These are phyloP conservation scores for Gobius niger DNA, from an alignment of 2,113 vertebrate genomes.

Conservation along the genomic window DNA sequence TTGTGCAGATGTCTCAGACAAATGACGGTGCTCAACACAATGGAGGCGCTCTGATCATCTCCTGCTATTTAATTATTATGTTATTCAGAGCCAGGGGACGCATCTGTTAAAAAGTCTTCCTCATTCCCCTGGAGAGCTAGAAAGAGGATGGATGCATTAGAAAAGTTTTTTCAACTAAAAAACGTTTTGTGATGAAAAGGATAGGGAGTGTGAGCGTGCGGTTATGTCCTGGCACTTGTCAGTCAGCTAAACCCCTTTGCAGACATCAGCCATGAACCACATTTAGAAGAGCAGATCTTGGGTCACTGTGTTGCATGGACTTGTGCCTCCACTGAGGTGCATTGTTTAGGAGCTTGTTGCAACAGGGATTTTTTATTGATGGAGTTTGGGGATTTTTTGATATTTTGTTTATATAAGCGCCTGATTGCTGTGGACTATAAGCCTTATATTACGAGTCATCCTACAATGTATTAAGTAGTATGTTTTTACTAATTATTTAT, in stretches of 20 bases:
- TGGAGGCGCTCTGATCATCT: slow-evolving; percentile 54
- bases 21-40: slow-evolving; percentile 41
- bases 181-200: slow-evolving; percentile 35
- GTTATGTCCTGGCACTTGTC: slow-evolving; percentile 54
- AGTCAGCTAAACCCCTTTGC: slow-evolving; percentile 61
- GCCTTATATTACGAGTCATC: slow-evolving; percentile 26
- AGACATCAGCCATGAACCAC: slow-evolving; percentile 30
- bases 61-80: slow-evolving; percentile 72
- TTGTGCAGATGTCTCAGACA: slow-evolving; percentile 38
- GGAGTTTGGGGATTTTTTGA: neutral
- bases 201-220: neutral
- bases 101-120: slow-evolving; percentile 63
- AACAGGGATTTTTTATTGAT: too few species aligned
- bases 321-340: too few species aligned
- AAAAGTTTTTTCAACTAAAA: slow-evolving; percentile 42
- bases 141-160: slow-evolving; percentile 54
- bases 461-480: slow-evolving; percentile 37
- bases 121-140: slow-evolving; percentile 57
- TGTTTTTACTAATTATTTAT: slow-evolving; percentile 31
- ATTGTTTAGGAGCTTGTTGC: too few species aligned
- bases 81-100: slow-evolving; percentile 63
- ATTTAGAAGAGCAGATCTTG: slow-evolving; percentile 1
- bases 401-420: neutral
- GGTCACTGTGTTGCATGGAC: too few species aligned
- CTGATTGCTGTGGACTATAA: neutral